These are phyloP conservation scores for Hippocampus kuda DNA, from an alignment of 2,797 vertebrate genomes.

Conservation along the genomic window DNA sequence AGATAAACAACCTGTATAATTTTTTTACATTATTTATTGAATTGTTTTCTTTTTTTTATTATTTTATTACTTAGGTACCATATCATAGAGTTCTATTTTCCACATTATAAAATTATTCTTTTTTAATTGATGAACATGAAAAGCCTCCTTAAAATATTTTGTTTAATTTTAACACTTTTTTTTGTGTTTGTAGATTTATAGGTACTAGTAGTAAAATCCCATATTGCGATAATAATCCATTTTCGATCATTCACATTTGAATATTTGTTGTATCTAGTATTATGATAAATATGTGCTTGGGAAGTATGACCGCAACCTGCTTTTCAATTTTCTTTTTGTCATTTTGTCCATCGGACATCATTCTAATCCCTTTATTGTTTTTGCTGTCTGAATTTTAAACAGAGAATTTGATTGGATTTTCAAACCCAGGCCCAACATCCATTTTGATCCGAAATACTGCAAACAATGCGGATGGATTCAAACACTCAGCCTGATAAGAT, in stretches of 20 bases:
- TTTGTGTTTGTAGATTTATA: not conserved
- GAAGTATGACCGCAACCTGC: not conserved
- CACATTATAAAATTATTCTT: too few species aligned
- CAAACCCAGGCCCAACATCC: conserved; percentile 6
- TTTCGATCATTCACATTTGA: conserved; percentile 23
- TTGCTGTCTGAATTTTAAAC: conserved; percentile 26
- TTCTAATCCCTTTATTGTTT: conserved; percentile 31
- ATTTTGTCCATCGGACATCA: conserved; percentile 19
- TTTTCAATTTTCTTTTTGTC: conserved; percentile 20
- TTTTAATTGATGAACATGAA: too few species aligned
- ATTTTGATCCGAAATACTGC: conserved; percentile 14
- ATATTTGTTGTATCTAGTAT: conserved; percentile 26
- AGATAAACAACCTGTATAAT: too few species aligned
- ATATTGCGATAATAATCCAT: conserved; percentile 29
- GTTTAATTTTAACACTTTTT: too few species aligned
- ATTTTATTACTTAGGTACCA: too few species aligned
- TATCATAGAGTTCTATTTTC: too few species aligned
- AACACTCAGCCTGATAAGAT: conserved; percentile 8
- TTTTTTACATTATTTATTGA: too few species aligned
- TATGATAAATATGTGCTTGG: conserved; percentile 26
- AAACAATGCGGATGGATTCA: conserved; percentile 3
- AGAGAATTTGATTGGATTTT: conserved; percentile 39
- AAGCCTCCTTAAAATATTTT: too few species aligned
- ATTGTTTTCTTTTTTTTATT: too few species aligned
- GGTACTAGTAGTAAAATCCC: conserved; percentile 17